Base-by-base conservation (phyloP, 92 coral and sea anemone species). In the Zoanthus sociatus region DNA sequence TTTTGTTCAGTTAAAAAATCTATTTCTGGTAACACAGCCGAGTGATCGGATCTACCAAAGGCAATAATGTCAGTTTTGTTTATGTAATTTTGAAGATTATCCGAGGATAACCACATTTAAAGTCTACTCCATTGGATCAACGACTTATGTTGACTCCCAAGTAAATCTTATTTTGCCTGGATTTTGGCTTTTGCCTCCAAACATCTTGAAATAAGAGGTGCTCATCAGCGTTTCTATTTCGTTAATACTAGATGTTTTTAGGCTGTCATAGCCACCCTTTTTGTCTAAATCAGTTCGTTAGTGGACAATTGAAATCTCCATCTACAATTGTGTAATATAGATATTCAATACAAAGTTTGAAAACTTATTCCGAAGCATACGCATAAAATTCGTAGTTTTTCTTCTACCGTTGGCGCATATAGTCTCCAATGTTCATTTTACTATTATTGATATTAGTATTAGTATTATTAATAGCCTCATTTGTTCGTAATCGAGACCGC, bases 41-140 rank as follows among this genome's bases (percentile, higher is more conserved):
- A 88, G 77, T 71, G 79, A 54, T 79, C 82, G 3, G 91, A 71
- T 33, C 87, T n/a, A 1, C 79, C 81, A 9, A 87, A 85, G 13
- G 91, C 69, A 7, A 26, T 26, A 26, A 26, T 26, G 26, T 26
- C 26, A 26, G 26, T 26, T 26, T 26, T 26, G 26, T 26, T 26
- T 26, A 88, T 86, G 46, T 16, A 56, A 16, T 85, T 21, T 73
- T 81, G 91, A 32, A 88, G 47, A 3, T 54, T 73, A 79, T 70
- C 74, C 0, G 87, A 88, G 9, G 83, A 47, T 13, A 87, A 33
- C 73, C 58, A 77, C 37, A 45, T 58, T 20, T 87, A 78, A 30
- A 87, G 70, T 78, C 85, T 78, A 18, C 26, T 26, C 26, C 91
- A 78, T 73, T 73, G 77, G 37, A 73, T 45, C 48, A 71, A 71